Conservation (phyloP, 2,113 vertebrate genomes). For the Pomatostomus ruficeps region DNA sequence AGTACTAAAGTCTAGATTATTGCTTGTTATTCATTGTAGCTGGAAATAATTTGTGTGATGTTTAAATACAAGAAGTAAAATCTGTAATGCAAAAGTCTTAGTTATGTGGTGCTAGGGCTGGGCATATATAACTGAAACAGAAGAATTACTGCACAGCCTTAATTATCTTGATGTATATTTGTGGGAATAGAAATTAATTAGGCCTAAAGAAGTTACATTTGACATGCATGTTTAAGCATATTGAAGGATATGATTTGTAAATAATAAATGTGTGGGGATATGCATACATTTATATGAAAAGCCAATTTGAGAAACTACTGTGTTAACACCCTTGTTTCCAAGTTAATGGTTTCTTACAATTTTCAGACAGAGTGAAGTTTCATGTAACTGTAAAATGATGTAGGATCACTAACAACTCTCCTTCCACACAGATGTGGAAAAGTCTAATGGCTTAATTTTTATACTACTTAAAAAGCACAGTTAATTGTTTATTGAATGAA, state of each 20-base stretch:
- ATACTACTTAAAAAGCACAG: background rate
- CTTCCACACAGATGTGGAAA: background rate
- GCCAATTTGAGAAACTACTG: background rate
- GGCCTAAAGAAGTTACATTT: background rate
- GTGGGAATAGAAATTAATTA: background rate
- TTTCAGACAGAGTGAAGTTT: background rate
- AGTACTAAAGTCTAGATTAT: background rate
- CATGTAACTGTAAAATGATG: background rate
- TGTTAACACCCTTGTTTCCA: background rate
- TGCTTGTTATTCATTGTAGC: background rate
- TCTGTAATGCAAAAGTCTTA: background rate
- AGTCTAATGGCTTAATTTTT: background rate
- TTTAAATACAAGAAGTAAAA: background rate
- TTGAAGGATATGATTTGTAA: background rate
- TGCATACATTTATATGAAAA: background rate
- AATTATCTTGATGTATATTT: background rate
- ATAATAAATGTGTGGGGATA: background rate
- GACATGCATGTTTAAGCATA: background rate
- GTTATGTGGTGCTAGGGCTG: background rate
- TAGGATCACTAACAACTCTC: background rate
- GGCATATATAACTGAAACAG: background rate
- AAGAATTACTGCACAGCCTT: background rate
- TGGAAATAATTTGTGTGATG: background rate
- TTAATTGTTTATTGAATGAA: background rate
- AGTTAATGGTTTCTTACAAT: background rate